Evolutionary conservation across 2,113 vertebrate genomes (phyloP), one percentile per base, ranked within the genome.

Genomic region (Brevimyrus niger): DNA sequence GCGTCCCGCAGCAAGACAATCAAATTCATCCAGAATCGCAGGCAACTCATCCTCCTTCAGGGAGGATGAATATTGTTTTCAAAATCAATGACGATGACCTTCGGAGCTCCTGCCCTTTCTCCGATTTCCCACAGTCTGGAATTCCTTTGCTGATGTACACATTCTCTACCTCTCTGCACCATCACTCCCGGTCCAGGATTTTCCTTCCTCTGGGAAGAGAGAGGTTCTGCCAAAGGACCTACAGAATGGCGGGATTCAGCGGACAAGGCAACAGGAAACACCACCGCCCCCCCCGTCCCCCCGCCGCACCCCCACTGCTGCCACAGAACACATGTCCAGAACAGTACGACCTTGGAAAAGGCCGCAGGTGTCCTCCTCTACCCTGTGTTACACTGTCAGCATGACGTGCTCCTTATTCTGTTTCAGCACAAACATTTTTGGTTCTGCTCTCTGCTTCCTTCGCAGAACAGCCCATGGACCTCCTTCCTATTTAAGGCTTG

Each of bases 61-160:
- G 65, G 23, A 48, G 17, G 65, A 69, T 5, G n/a, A 87, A 87
- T 44, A 82, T 44, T 21, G 76, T 44, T 44, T 42, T 82, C 76
- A 84, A 84, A 84, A 46, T 46, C 82, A 55, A 87, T 38, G 69
- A 69, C 23, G 38, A 55, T 87, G 87, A 69, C 55, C 38, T 88
- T 58, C 27, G 19, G 58, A 46, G 8, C 55, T 42, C 38, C 35
- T 44, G 53, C 3, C 38, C 87, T n/a, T 55, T 87, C 11, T 87
- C 55, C 38, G 21, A 44, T 69, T 42, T 46, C 87, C 19, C 38
- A 42, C 19, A 84, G 82, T 13, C 82, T n/a, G 44, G 38, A 46
- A 47, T 23, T 44, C 82, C 44, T 84, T 46, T 23, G 48, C 51
- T 21, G n/a, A 48, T 21, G 51, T 89, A 84, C 38, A 46, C 82